phyloP scores from a whole-genome alignment of 2,113 vertebrate species.

The Clinocottus analis region DNA sequence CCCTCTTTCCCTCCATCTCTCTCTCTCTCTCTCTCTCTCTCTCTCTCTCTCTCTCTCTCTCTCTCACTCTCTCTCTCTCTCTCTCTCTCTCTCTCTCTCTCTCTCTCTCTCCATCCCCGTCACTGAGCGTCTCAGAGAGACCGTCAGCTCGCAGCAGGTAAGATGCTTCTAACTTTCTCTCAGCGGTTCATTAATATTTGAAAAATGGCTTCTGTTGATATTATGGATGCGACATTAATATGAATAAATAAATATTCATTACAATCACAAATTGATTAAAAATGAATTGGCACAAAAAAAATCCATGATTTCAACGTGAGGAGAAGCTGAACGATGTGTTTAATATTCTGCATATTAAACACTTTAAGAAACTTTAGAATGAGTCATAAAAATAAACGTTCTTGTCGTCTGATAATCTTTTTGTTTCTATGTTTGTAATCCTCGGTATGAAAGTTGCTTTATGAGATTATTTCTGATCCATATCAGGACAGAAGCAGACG shows the following conservation, averaged over 20 bases:
- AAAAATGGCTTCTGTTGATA: not conserved
- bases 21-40: not conserved
- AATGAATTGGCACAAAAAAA: not conserved
- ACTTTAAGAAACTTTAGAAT: not conserved
- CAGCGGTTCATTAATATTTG: not conserved
- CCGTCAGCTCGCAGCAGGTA: conserved; percentile 60
- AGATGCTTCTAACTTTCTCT: conserved; percentile 1
- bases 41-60: not conserved
- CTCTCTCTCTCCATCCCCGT: conserved; percentile 55
- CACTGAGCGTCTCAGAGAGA: not conserved
- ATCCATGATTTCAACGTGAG: too few relatives aligned
- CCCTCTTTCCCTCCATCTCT: not conserved
- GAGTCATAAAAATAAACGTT: not conserved
- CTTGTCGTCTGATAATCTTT: not conserved
- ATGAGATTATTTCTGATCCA: not conserved
- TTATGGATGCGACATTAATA: not conserved
- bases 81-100: conserved; percentile 55
- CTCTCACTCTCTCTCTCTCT: conserved; percentile 8
- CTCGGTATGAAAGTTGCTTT: not conserved
- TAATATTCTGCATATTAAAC: not conserved
- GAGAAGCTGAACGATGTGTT: too few relatives aligned
- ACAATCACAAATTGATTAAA: not conserved
- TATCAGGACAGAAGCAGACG: not conserved
- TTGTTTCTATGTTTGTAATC: not conserved
- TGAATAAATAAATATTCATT: too few relatives aligned